Conservation (phyloP, 2,888 invertebrate genomes). For the Rhagium mordax region DNA sequence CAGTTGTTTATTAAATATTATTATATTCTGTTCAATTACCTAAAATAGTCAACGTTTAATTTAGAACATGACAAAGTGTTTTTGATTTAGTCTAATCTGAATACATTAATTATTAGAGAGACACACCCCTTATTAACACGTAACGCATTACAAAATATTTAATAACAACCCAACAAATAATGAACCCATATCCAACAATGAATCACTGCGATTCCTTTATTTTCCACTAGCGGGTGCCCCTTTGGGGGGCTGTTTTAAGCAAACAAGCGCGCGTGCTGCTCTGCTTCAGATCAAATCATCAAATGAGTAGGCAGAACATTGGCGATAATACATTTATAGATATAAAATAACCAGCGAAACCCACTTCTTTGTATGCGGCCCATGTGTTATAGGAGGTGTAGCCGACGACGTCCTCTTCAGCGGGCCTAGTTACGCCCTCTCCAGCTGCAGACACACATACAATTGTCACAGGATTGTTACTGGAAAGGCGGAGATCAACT, state of each 20-base stretch:
- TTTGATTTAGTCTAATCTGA: too few relatives aligned
- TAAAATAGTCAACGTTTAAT: too few relatives aligned
- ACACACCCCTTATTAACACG: background rate
- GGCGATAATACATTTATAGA: constrained; percentile 57
- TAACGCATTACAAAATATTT: background rate
- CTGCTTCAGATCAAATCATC: constrained; percentile 37
- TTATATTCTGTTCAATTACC: too few relatives aligned
- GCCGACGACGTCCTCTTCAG: constrained; percentile 51
- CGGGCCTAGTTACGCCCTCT: constrained; percentile 55
- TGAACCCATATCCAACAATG: background rate
- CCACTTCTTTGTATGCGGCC: constrained; percentile 51
- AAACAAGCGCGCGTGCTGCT: constrained; percentile 59
- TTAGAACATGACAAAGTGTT: too few relatives aligned
- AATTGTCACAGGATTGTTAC: constrained; percentile 54
- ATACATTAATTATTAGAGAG: too few relatives aligned
- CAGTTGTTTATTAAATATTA: too few relatives aligned
- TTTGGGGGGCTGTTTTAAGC: constrained; percentile 56
- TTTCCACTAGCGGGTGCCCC: constrained; percentile 28
- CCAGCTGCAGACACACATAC: constrained; percentile 54
- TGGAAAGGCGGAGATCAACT: constrained; percentile 53
- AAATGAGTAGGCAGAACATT: constrained; percentile 57
- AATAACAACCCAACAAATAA: background rate
- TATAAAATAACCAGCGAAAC: constrained; percentile 53
- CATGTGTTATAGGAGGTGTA: constrained; percentile 58
- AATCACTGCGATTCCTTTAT: background rate